Percentiles rank a stretch among this genome's conserved stretches.
These are phyloP conservation scores for Sitta europaea DNA, from an alignment of 2,113 vertebrate species.

Conservation along the genomic window DNA sequence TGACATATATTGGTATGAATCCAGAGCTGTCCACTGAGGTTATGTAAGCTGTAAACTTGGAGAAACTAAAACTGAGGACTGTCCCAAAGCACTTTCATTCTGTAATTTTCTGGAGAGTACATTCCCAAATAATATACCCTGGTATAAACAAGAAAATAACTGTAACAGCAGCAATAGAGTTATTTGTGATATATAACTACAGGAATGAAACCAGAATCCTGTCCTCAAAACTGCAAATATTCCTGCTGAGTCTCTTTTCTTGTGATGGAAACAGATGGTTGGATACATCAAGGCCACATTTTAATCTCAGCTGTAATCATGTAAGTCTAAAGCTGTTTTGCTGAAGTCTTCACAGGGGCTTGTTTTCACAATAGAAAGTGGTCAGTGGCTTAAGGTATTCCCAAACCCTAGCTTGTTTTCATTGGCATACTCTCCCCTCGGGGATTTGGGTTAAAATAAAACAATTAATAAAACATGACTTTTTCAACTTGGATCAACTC, in stretches of 20 bases:
- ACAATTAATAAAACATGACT: conserved; percentile 52
- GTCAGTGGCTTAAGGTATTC: conserved; percentile 48
- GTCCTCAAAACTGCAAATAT: conserved; percentile 17
- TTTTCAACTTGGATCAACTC: conserved; percentile 36
- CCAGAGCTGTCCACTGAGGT: background rate
- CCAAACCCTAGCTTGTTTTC: background rate
- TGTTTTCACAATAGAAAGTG: conserved; percentile 62
- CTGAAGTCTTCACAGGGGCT: conserved; percentile 16
- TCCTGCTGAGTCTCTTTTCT: conserved; percentile 35
- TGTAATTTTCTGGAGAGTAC: background rate
- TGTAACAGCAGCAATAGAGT: background rate
- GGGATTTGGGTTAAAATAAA: conserved; percentile 18
- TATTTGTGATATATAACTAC: background rate
- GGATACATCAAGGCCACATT: conserved; percentile 36
- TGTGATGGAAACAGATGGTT: conserved; percentile 38
- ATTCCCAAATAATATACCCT: background rate
- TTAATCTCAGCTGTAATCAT: conserved; percentile 45
- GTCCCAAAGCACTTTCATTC: background rate
- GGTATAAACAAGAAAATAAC: background rate
- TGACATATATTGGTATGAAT: background rate
- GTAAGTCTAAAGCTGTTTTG: conserved; percentile 31
- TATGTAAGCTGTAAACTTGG: background rate
- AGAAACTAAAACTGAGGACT: background rate
- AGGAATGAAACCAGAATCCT: conserved; percentile 17
- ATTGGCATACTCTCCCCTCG: background rate